phyloP scores from a whole-genome alignment of 2,888 invertebrate species.

The Drosophila meridionalis region DNA sequence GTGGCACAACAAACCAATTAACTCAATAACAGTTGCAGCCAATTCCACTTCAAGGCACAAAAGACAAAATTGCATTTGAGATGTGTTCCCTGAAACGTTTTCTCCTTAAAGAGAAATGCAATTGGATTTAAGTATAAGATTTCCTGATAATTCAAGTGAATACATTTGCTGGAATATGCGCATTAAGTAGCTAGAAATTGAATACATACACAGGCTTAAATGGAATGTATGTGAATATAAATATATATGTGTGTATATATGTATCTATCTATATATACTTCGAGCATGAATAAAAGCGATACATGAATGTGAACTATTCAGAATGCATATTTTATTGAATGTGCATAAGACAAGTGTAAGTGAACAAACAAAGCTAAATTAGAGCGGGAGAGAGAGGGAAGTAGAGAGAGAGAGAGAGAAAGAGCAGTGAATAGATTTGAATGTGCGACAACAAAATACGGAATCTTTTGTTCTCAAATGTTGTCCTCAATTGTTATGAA shows the following conservation, averaged over 20 bases:
- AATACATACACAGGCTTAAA: slow-evolving; percentile 27
- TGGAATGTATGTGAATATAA: background rate
- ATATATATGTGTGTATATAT: background rate
- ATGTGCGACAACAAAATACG: slow-evolving; percentile 69
- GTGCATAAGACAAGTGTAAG: slow-evolving; percentile 45
- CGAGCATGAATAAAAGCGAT: slow-evolving; percentile 30
- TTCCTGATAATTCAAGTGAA: slow-evolving; percentile 17
- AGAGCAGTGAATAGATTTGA: slow-evolving; percentile 22
- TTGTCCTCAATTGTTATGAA: slow-evolving; percentile 74
- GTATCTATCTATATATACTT: slow-evolving; percentile 17
- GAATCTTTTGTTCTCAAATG: slow-evolving; percentile 78
- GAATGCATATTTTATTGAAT: slow-evolving; percentile 77
- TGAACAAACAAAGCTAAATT: background rate
- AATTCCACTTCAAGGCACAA: slow-evolving; percentile 24
- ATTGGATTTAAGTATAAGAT: background rate
- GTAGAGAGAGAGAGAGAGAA: slow-evolving; percentile 3
- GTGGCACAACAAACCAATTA: slow-evolving; percentile 54
- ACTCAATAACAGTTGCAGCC: slow-evolving; percentile 29
- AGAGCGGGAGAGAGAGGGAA: background rate
- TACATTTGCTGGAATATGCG: slow-evolving; percentile 32
- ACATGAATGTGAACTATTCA: slow-evolving; percentile 62
- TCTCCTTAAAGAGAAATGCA: slow-evolving; percentile 3
- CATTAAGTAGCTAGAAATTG: slow-evolving; percentile 56
- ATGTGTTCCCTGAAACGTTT: slow-evolving; percentile 23
- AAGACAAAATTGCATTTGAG: slow-evolving; percentile 10